phyloP scores from a whole-genome alignment of 2,888 invertebrate genomes.

The Napeogenes inachia region DNA sequence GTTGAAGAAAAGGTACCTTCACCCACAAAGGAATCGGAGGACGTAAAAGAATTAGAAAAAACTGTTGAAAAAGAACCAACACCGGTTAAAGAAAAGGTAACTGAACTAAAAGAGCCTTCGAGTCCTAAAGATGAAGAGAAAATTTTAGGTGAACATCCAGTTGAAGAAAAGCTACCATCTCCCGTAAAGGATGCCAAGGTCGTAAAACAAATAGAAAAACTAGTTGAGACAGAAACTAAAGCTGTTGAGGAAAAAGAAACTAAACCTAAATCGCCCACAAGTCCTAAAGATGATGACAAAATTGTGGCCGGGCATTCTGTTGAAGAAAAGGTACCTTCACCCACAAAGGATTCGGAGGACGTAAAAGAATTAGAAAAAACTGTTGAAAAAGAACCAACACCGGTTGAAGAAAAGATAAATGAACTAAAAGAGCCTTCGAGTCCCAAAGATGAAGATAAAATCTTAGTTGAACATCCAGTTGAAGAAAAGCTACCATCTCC shows the following conservation, averaged over 20 bases:
- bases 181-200: neutral
- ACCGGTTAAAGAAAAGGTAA: neutral
- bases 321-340: slow-evolving; percentile 9
- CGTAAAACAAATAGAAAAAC: slow-evolving; percentile 14
- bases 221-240: neutral
- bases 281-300: slow-evolving; percentile 13
- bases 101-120: slow-evolving; percentile 7
- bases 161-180: slow-evolving; percentile 11
- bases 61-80: slow-evolving; percentile 13
- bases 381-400: slow-evolving; percentile 22
- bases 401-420: slow-evolving; percentile 18
- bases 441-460: slow-evolving; percentile 4
- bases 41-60: neutral
- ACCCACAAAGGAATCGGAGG: neutral
- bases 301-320: slow-evolving; percentile 12
- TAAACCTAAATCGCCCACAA: slow-evolving; percentile 18
- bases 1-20: slow-evolving; percentile 1
- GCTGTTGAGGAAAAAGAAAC: neutral
- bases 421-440: neutral
- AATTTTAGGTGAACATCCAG: slow-evolving; percentile 10
- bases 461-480: neutral
- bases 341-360: neutral
- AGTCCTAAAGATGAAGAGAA: slow-evolving; percentile 14
- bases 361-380: neutral
- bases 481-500: slow-evolving; percentile 6